phyloP scores from a whole-genome alignment of 2,113 vertebrate genomes.

The Pteronura brasiliensis region DNA sequence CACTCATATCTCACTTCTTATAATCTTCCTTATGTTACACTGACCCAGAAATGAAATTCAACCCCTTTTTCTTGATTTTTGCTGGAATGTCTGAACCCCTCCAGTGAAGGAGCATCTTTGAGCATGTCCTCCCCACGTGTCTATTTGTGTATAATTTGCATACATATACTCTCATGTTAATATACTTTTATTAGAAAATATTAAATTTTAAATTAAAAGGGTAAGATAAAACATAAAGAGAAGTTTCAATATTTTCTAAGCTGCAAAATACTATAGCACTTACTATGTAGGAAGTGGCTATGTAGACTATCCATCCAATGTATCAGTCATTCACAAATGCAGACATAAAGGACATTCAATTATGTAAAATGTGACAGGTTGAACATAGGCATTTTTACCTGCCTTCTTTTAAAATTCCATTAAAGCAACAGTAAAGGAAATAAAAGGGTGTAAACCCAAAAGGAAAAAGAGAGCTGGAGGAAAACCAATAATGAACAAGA shows the following conservation, averaged over 20 bases:
- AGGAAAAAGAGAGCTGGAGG: background rate
- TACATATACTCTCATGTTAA: background rate
- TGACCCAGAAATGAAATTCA: background rate
- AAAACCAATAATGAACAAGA: background rate
- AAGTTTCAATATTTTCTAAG: background rate
- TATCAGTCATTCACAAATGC: background rate
- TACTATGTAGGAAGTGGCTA: background rate
- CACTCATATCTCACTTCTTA: background rate
- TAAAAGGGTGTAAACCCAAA: background rate
- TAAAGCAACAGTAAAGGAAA: background rate
- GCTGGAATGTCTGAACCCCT: background rate
- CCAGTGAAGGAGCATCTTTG: background rate
- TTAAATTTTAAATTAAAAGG: background rate
- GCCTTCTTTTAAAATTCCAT: background rate
- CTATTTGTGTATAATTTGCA: background rate
- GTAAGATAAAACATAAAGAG: background rate
- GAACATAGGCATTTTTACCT: background rate
- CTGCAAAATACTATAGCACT: background rate
- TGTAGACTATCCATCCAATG: background rate
- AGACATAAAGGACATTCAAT: background rate
- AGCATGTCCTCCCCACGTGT: background rate
- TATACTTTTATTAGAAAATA: background rate
- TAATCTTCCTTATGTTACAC: background rate
- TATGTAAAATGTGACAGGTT: background rate
- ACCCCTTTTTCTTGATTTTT: background rate